phyloP scores from a whole-genome alignment of 2,888 invertebrate species.

The Leucophenga montana region DNA sequence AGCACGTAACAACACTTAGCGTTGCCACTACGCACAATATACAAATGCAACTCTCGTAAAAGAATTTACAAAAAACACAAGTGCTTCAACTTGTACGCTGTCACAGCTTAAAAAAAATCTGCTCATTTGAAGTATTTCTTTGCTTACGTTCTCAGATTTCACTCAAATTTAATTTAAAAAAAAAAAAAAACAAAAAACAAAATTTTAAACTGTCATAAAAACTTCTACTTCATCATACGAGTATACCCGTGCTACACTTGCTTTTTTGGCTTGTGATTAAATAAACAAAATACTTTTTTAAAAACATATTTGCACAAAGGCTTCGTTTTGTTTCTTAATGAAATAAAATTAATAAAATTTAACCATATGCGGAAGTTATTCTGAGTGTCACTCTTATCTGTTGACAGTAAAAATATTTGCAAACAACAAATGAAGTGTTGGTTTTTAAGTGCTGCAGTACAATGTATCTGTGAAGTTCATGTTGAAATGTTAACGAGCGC shows the following conservation, averaged over 20 bases:
- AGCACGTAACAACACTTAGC: too few relatives aligned
- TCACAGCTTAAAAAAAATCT: slow-evolving; percentile 40
- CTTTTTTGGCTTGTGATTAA: neutral
- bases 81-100: slow-evolving; percentile 52
- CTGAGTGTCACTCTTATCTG: slow-evolving; percentile 8
- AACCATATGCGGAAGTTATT: slow-evolving; percentile 12
- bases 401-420: slow-evolving; percentile 12
- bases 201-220: slow-evolving; percentile 3
- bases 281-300: neutral
- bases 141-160: slow-evolving; percentile 3
- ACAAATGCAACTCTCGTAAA: too few relatives aligned
- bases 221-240: too few relatives aligned
- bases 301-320: slow-evolving; percentile 16
- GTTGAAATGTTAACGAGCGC: too few relatives aligned
- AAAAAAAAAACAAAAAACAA: neutral
- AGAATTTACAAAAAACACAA: slow-evolving; percentile 37
- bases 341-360: neutral
- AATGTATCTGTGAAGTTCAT: too few relatives aligned
- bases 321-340: neutral
- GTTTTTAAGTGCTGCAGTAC: too few relatives aligned
- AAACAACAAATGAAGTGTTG: slow-evolving; percentile 19
- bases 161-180: neutral
- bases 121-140: slow-evolving; percentile 13
- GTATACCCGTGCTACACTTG: neutral
- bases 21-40: too few relatives aligned